Evolutionary conservation across 2,113 vertebrate genomes (phyloP).

Genomic region (Sebastes schlegelii): DNA sequence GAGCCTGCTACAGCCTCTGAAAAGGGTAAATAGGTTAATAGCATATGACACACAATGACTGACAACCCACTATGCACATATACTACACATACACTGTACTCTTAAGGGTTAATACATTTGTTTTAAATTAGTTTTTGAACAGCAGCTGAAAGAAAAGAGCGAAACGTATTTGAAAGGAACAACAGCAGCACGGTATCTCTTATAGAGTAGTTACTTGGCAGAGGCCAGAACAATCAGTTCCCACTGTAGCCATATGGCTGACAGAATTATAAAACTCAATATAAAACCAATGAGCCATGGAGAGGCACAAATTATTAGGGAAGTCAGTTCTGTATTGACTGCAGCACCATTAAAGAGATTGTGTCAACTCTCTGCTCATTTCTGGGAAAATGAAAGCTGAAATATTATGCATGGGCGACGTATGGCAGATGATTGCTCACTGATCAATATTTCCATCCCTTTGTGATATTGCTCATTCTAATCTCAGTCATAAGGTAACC

Average conservation of each 20-base stretch:
- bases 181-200: neutral
- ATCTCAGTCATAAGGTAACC: conserved; percentile 11
- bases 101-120: neutral
- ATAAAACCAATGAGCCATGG: conserved; percentile 62
- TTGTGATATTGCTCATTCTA: conserved; percentile 12
- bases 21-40: neutral
- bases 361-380: conserved; percentile 49
- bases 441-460: conserved; percentile 48
- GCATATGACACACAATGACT: conserved; percentile 3
- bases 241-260: conserved; percentile 29
- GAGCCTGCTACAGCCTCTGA: too few relatives aligned
- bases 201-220: conserved; percentile 13
- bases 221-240: conserved; percentile 47
- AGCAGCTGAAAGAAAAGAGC: neutral
- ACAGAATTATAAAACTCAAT: conserved; percentile 65
- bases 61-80: neutral
- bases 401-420: conserved; percentile 10
- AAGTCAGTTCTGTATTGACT: conserved; percentile 57
- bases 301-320: conserved; percentile 50
- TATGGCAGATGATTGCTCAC: conserved; percentile 30
- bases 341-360: conserved; percentile 54
- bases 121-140: conserved; percentile 4
- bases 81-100: neutral
- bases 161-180: neutral
- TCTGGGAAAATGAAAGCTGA: conserved; percentile 49